Evolutionary conservation across 2,888 invertebrate genomes (phyloP).

Genomic region (Chelonus formosanus): DNA sequence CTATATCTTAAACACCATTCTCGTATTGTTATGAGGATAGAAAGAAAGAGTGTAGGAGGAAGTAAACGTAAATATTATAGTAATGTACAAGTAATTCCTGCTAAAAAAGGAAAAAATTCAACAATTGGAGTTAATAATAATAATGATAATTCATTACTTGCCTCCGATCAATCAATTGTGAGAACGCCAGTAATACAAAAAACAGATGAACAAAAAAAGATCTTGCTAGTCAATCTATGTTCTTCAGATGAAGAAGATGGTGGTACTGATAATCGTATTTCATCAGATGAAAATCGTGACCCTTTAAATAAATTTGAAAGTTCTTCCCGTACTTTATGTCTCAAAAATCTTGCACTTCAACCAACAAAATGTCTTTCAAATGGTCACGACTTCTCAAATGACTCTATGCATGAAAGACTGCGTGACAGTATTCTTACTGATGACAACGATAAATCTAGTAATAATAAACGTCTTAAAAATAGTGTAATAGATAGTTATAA

Average conservation of each 20-base stretch:
- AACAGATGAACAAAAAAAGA: slow-evolving; percentile 26
- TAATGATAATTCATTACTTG: no score
- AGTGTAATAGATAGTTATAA: slow-evolving; percentile 40
- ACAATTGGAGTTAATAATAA: no score
- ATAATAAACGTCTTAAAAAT: slow-evolving; percentile 37
- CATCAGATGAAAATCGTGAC: slow-evolving; percentile 54
- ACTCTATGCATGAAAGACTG: slow-evolving; percentile 47
- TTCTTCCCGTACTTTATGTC: slow-evolving; percentile 35
- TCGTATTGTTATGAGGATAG: slow-evolving; percentile 37
- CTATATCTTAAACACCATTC: slow-evolving; percentile 40
- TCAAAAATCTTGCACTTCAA: slow-evolving; percentile 41
- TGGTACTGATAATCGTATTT: slow-evolving; percentile 40
- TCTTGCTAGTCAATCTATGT: slow-evolving; percentile 71
- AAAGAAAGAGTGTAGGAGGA: background rate
- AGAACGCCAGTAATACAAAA: no score
- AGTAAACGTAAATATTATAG: background rate
- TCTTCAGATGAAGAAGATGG: slow-evolving; percentile 72
- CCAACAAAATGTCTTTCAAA: slow-evolving; percentile 44
- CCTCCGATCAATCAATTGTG: no score
- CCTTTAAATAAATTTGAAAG: slow-evolving; percentile 38
- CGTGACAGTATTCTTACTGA: slow-evolving; percentile 39
- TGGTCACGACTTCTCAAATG: slow-evolving; percentile 46
- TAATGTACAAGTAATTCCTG: background rate
- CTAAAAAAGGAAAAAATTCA: no score
- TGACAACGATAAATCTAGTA: slow-evolving; percentile 40